Base-by-base conservation (phyloP, 2,113 vertebrate genomes). In the Macrotus californicus region DNA sequence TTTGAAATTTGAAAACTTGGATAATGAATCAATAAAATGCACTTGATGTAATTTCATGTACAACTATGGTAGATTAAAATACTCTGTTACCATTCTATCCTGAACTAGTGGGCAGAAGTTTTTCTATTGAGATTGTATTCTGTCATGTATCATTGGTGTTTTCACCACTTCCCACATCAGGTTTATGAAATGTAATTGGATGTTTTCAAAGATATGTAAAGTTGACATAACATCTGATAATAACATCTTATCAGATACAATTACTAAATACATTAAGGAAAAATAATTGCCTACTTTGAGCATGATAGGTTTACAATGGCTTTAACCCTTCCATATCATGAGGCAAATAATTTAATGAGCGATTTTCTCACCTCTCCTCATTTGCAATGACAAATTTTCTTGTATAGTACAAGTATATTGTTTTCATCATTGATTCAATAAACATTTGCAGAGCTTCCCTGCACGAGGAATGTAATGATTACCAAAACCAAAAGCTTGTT, bases 281-380 rank as follows among this genome's bases (percentile, higher is more conserved):
- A 85, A 95, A 93, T 26, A 89, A 64, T 81, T 61, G 46, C 85
- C 72, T 76, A 80, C 86, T 79, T 64, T 79, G 72, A 94, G 4
- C 48, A 75, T 41, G 22, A 91, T n/a, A 86, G 22, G 21, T 18
- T 82, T 88, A 86, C 92, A 88, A 91, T 52, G 86, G 19, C 26
- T 87, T 89, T 91, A 94, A 86, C 18, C 18, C 2, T 91, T 85
- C n/a, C 29, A n/a, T 0, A 14, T 56, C 6, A 26, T 43, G 12
- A 77, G 31, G 18, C 61, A 94, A 84, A 69, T 91, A 66, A 92
- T 31, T 86, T 81, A 84, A 92, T 21, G 34, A 87, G 22, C 46
- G 67, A 69, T 75, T 96, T 83, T 7, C 46, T 36, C 88, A 88
- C n/a, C 14, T 82, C 10, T 81, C 31, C 15, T 92, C 26, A 52